Base-by-base conservation (phyloP, 2,797 vertebrate species). In the Coregonus suidteri region DNA sequence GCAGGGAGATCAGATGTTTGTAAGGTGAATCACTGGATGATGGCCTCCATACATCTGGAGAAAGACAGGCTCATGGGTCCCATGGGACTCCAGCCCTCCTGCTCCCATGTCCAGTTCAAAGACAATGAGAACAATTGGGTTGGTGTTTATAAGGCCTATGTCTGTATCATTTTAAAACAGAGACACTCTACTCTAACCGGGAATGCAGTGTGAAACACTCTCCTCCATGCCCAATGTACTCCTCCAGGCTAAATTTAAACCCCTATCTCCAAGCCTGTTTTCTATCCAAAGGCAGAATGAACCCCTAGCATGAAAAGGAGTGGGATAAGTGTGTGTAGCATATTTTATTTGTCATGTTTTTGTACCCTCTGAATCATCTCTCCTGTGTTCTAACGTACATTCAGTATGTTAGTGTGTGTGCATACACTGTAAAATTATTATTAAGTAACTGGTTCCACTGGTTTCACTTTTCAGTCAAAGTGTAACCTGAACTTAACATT, bases 11-110 rank as follows among this genome's bases (percentile, higher is more conserved):
- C 64, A 78, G 76, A 84, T 81, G 75, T 84, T 84, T 87, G 71
- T 3, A 3, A 75, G 75, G 84, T 82, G 73, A 87, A 80, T 85
- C 78, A 72, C 77, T 62, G n/a, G 37, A 75, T 71, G 79, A 81
- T 62, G 80, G 67, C 82, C 76, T 76, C 77, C 75, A 73, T 83
- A 84, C 88, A 91, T 92, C 89, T 87, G 86, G 81, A 89, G 54
- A 73, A 34, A 67, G n/a, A 65, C 34, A 1, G 25, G 25, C 59
- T 62, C 20, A 25, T 4, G 0, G n/a, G 66, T 53, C 73, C 54
- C 56, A 15, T 2, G 30, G 56, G 11, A 31, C 59, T 6, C 41
- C 6, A 25, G 35, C 56, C 34, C 71, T 16, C 77, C 31, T 37
- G 25, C 53, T 20, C 31, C 71, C 13, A 56, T 56, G 70, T 37